phyloP scores from a whole-genome alignment of 2,888 invertebrate genomes.

The Malacosoma neustria region DNA sequence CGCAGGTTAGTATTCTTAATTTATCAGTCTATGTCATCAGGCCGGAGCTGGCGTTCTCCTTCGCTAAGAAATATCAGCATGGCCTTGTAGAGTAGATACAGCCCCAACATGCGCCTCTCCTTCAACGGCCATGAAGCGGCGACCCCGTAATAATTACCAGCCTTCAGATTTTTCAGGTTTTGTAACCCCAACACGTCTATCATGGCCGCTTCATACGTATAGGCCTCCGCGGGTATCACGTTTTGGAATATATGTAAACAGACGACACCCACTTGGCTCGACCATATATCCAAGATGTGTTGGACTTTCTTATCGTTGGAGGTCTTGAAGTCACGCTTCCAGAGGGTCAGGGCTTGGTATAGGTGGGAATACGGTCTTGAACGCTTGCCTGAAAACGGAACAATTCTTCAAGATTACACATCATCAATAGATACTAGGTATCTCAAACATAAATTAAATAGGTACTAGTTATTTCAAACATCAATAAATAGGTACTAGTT shows the following conservation, averaged over 20 bases:
- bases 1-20: too few relatives aligned
- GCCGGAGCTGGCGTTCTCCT: conserved; percentile 91
- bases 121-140: conserved; percentile 82
- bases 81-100: conserved; percentile 86
- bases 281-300: conserved; percentile 92
- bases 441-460: too few relatives aligned
- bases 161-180: conserved; percentile 85
- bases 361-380: conserved; percentile 93
- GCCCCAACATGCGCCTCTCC: conserved; percentile 83
- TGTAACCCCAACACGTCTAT: conserved; percentile 88
- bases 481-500: not conserved
- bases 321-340: conserved; percentile 66
- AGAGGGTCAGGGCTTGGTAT: conserved; percentile 86
- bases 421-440: too few relatives aligned
- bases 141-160: conserved; percentile 89
- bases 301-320: conserved; percentile 78
- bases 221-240: conserved; percentile 92
- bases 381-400: conserved; percentile 78
- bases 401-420: too few relatives aligned
- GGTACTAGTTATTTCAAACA: too few relatives aligned
- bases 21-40: conserved; percentile 77
- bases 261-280: conserved; percentile 86
- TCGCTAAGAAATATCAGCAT: conserved; percentile 89
- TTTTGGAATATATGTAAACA: conserved; percentile 94
- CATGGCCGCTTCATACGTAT: conserved; percentile 95